These are phyloP conservation scores for Rhegmatorhina hoffmannsi DNA, from an alignment of 2,113 vertebrate species.

Conservation along the genomic window DNA sequence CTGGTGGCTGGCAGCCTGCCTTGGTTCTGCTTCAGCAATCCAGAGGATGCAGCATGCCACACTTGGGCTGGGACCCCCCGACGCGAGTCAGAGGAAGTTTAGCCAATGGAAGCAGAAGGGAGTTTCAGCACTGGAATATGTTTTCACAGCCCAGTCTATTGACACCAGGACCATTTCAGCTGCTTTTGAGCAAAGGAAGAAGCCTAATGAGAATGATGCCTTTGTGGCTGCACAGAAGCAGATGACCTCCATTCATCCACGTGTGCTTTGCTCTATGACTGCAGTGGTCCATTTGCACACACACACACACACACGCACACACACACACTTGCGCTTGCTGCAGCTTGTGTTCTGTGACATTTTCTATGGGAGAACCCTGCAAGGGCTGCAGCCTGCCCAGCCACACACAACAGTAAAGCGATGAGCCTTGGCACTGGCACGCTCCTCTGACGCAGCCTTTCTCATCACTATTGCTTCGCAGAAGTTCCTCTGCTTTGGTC, in stretches of 20 bases:
- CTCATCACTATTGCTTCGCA: not conserved
- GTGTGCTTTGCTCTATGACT: rapidly evolving
- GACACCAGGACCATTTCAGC: not conserved
- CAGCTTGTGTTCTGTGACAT: not conserved
- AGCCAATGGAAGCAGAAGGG: not conserved
- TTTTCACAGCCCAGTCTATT: not conserved
- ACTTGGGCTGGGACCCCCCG: not conserved
- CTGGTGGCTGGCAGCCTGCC: not conserved
- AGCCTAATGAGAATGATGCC: rapidly evolving
- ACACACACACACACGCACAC: too few relatives aligned
- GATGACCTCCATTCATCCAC: rapidly evolving
- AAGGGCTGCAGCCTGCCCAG: not conserved
- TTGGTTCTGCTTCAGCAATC: not conserved
- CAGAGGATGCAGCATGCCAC: rapidly evolving
- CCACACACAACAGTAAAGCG: not conserved
- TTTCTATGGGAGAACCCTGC: rapidly evolving
- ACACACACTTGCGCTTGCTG: rapidly evolving
- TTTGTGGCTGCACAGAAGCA: rapidly evolving
- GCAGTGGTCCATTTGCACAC: not conserved
- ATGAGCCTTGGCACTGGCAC: not conserved
- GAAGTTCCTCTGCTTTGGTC: not conserved
- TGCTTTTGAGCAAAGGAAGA: not conserved
- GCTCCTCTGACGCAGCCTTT: not conserved
- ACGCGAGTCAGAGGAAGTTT: not conserved
- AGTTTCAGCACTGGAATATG: not conserved